phyloP scores from a whole-genome alignment of 2,888 invertebrate species.

The Leptarthrus brevirostris region DNA sequence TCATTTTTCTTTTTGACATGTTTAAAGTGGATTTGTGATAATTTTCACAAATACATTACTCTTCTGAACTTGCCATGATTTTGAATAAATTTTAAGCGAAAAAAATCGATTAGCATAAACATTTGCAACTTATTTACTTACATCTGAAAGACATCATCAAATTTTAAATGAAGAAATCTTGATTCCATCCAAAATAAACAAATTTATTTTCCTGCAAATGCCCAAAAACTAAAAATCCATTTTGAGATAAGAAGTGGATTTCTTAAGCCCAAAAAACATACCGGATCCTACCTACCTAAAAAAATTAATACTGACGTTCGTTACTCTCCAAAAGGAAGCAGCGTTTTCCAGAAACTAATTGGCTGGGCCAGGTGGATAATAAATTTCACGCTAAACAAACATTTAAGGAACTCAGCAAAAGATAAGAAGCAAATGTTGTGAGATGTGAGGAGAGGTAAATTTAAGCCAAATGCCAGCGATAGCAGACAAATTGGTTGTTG shows the following conservation, averaged over 20 bases:
- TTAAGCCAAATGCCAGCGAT: conserved; percentile 48
- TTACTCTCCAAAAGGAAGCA: background rate
- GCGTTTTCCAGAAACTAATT: conserved; percentile 43
- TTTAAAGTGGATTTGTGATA: conserved; percentile 15
- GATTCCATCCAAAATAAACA: background rate
- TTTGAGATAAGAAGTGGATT: too few species aligned
- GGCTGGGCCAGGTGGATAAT: conserved; percentile 52
- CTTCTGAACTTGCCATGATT: background rate
- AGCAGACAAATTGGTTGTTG: conserved; percentile 53
- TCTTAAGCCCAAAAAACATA: background rate
- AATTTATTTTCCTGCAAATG: too few species aligned
- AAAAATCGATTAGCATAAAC: background rate
- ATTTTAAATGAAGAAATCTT: background rate
- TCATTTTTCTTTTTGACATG: conserved; percentile 36
- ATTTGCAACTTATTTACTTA: background rate
- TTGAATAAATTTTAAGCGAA: background rate
- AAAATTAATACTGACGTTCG: background rate
- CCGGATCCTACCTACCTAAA: background rate
- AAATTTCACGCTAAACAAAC: conserved; percentile 50
- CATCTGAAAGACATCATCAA: background rate
- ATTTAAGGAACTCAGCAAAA: conserved; percentile 43
- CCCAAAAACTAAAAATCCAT: too few species aligned
- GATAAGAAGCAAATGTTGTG: conserved; percentile 50
- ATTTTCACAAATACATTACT: conserved; percentile 18
- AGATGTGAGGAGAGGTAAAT: conserved; percentile 35